Conservation (phyloP, 2,797 vertebrate genomes). For the Anisognathus igniventris region DNA sequence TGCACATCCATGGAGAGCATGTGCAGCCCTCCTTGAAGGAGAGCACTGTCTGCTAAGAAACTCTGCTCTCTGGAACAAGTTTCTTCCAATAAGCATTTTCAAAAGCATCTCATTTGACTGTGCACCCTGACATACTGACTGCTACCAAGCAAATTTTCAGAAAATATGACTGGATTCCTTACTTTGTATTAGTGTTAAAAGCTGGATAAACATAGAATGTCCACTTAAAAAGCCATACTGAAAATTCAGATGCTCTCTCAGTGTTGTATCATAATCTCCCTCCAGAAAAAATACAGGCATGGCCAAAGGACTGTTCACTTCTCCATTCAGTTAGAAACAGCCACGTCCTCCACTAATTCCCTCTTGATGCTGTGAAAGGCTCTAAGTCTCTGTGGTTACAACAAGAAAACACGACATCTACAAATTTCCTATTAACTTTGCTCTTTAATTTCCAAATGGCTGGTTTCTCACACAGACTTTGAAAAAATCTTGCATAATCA, state of each 20-base stretch:
- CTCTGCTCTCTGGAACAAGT: not conserved
- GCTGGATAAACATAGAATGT: not conserved
- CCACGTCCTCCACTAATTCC: not conserved
- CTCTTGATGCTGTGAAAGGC: not conserved
- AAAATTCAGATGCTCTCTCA: not conserved
- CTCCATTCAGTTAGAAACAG: not conserved
- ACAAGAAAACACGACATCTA: not conserved
- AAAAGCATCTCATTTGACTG: not conserved
- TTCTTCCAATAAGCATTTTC: not conserved
- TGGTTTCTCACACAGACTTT: not conserved
- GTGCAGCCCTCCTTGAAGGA: accelerated
- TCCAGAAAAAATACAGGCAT: not conserved
- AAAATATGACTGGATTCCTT: not conserved
- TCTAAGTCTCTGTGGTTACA: not conserved
- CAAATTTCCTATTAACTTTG: not conserved
- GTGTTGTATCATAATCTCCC: not conserved
- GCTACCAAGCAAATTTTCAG: not conserved
- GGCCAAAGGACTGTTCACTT: not conserved
- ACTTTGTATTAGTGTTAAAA: not conserved
- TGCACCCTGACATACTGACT: not conserved
- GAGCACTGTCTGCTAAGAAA: not conserved
- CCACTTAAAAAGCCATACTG: not conserved
- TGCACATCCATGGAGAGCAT: accelerated
- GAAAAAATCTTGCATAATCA: not conserved
- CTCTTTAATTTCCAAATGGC: not conserved